phyloP scores from a whole-genome alignment of 2,113 vertebrate species.

The Orthochromis indermauri region DNA sequence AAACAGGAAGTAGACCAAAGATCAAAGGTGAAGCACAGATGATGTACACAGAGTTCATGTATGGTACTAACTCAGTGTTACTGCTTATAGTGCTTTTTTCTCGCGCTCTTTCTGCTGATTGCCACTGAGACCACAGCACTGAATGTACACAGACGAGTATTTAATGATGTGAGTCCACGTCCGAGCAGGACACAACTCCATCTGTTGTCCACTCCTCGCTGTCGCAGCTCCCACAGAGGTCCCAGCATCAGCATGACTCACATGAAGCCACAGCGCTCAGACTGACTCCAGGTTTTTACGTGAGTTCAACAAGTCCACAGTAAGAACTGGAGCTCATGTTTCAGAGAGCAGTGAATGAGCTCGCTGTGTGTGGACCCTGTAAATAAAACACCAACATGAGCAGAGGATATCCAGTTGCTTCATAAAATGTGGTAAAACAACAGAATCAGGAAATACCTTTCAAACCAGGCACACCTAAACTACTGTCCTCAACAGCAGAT shows the following conservation, averaged over 20 bases:
- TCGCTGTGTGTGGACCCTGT: background rate
- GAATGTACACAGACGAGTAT: background rate
- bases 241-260: background rate
- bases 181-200: background rate
- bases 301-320: background rate
- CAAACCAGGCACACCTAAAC: background rate
- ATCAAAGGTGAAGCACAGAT: background rate
- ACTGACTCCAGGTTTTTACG: background rate
- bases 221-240: background rate
- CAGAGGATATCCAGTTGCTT: slow-evolving; percentile 10
- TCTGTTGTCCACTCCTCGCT: background rate
- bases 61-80: background rate
- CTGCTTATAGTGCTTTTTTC: background rate
- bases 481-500: slow-evolving; percentile 7
- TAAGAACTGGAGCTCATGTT: background rate
- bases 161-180: background rate
- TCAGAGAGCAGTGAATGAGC: background rate
- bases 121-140: background rate
- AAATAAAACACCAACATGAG: slow-evolving; percentile 5
- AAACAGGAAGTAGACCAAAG: background rate
- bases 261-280: background rate
- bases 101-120: background rate
- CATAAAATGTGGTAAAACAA: slow-evolving; percentile 15
- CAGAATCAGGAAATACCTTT: slow-evolving; percentile 37
- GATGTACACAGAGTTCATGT: background rate